These are phyloP conservation scores for Anagrus nilaparvatae DNA, from an alignment of 1,140 invertebrate genomes.

Conservation along the genomic window DNA sequence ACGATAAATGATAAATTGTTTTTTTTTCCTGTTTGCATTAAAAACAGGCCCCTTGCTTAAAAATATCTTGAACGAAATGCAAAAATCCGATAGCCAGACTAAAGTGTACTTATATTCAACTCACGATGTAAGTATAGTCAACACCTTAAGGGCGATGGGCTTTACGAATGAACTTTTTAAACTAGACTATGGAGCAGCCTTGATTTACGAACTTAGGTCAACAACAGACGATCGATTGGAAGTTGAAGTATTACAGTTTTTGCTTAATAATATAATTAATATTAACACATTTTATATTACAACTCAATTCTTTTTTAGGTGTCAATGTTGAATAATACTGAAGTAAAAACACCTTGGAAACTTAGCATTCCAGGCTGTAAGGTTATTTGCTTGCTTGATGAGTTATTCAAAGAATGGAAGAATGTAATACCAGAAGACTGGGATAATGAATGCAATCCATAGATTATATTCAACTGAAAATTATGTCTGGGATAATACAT, in stretches of 20 bases:
- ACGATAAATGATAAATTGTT: no score
- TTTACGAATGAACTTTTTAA: conserved; percentile 49
- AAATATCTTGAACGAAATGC: conserved; percentile 36
- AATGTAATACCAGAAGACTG: conserved; percentile 42
- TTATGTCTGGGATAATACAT: no score
- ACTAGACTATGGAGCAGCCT: conserved; percentile 58
- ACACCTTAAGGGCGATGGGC: conserved; percentile 55
- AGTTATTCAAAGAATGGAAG: conserved; percentile 35
- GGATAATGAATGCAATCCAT: conserved; percentile 45
- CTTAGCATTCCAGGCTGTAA: conserved; percentile 42
- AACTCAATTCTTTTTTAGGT: conserved; percentile 16
- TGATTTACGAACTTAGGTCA: conserved; percentile 48
- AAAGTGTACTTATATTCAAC: conserved; percentile 56
- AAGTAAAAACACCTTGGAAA: conserved; percentile 7
- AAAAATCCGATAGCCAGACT: conserved; percentile 29
- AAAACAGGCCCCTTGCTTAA: conserved; percentile 39
- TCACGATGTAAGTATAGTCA: conserved; percentile 66
- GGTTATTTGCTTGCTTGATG: conserved; percentile 37
- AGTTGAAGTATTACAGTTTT: conserved; percentile 30
- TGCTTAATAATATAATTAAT: conserved; percentile 1
- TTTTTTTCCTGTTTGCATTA: no score
- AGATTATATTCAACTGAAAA: no score
- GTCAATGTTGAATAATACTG: conserved; percentile 24
- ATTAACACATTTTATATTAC: no score
- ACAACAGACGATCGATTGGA: no score